A percentile compares a stretch with the other conserved stretches of the same genome.
Conservation (phyloP, 2,888 invertebrate species). For the Coelopa pilipes region DNA sequence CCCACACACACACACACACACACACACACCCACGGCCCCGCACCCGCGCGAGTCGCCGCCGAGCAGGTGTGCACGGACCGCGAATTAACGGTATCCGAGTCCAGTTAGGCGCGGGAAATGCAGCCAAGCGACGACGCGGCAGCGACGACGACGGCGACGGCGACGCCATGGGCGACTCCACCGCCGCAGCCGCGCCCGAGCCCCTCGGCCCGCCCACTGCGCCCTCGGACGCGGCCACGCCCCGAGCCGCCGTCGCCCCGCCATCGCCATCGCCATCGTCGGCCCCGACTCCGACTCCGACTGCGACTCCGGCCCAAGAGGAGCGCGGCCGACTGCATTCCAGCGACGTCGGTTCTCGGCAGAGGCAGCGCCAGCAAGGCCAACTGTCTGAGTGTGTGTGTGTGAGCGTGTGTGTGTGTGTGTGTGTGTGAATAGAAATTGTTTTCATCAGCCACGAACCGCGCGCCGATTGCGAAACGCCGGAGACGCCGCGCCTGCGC, state of each 20-base stretch:
- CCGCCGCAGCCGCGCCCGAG: too few relatives aligned
- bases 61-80: background rate
- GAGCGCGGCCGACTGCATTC: too few relatives aligned
- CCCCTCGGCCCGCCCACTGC: too few relatives aligned
- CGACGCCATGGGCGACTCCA: too few relatives aligned
- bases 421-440: constrained; percentile 28
- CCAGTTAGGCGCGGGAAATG: constrained; percentile 29
- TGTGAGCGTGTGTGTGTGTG: constrained; percentile 30
- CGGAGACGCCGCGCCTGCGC: background rate
- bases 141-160: background rate
- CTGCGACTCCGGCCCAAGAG: too few relatives aligned
- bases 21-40: constrained; percentile 1
- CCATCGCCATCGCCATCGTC: too few relatives aligned
- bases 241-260: too few relatives aligned
- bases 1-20: background rate
- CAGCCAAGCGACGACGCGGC: constrained; percentile 9
- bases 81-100: constrained; percentile 16
- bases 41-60: background rate
- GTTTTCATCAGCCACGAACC: background rate
- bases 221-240: too few relatives aligned
- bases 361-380: background rate
- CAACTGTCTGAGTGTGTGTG: background rate
- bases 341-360: background rate
- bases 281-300: too few relatives aligned
- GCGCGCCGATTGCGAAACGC: background rate